Base-by-base conservation (phyloP, 2,113 vertebrate species). In the Lasiurus cinereus region DNA sequence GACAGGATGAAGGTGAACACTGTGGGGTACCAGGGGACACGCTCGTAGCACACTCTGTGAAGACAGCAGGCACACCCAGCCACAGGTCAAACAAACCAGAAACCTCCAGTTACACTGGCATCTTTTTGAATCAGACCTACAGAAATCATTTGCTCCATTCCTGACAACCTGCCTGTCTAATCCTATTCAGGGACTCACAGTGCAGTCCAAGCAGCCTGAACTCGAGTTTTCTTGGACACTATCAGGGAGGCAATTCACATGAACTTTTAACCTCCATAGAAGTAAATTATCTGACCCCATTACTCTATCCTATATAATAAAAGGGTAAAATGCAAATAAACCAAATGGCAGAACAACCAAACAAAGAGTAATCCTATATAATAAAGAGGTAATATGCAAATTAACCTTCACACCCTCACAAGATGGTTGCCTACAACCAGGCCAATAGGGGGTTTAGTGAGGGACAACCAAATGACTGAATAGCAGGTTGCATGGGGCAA, bases 1-100 rank as follows among this genome's bases (percentile, higher is more conserved):
- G 99, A 99, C 82, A 99, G 98, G 96, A 99, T 39, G 88, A 99
- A 99, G 1, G 99, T 99, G 96, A 99, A 96, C 36, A 98, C 98
- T 0, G 99, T 98, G 39, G 98, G 98, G 97, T 99, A 98, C 95
- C 97, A 98, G 1, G 98, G 98, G n/a, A 97, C 99, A 96, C 99
- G 98, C 93, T 99, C 99, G 66, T 99, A 99, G 97, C 99, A 99
- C 82, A 99, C 99, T 0, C 99, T 99, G 98, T 48, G 72, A 92
- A 96, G 15, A 95, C 1, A 85, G 90, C 93, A 95, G 86, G 93
- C 66, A 89, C 33, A 93, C 78, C 13, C 19, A 92, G 83, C 18
- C 88, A 46, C 29, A 73, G 36, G 19, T 21, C 67, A 84, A 82
- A 80, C 52, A 69, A 7, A 33, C 19, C 43, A 52, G 1, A 10